Conservation (phyloP, 2,888 invertebrate species). For the Phymatocera aterrima region DNA sequence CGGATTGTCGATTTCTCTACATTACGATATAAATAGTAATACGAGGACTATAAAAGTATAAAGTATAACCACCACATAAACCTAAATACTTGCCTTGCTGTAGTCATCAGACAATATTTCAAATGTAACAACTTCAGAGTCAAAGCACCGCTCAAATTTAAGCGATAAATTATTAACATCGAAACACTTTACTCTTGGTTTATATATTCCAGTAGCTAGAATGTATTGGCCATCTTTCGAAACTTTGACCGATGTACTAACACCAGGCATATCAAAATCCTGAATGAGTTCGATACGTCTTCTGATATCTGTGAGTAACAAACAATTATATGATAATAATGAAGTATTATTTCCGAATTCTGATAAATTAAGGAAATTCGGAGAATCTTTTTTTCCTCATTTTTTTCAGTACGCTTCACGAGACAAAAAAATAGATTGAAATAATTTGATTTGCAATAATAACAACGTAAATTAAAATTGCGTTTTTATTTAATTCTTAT, state of each 20-base stretch:
- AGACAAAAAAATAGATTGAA: no score
- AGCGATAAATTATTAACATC: constrained; percentile 96
- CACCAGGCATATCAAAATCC: constrained; percentile 99
- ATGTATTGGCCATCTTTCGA: constrained; percentile 96
- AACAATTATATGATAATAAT: constrained; percentile 40
- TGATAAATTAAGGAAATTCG: not conserved
- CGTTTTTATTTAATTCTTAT: not conserved
- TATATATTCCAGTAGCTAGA: constrained; percentile 95
- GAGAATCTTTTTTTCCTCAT: not conserved
- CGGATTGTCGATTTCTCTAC: no score
- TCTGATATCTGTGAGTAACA: constrained; percentile 81
- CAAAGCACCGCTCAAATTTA: constrained; percentile 98
- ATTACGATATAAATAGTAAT: no score
- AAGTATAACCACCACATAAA: not conserved
- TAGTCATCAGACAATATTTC: constrained; percentile 96
- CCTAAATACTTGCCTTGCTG: constrained; percentile 85
- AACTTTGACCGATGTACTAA: constrained; percentile 89
- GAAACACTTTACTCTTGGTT: constrained; percentile 96
- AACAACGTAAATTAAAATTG: not conserved
- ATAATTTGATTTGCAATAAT: no score
- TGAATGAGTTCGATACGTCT: constrained; percentile 97
- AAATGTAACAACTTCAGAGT: constrained; percentile 97
- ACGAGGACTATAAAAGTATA: not conserved
- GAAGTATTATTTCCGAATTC: not conserved
- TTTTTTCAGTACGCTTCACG: not conserved